phyloP scores from a whole-genome alignment of 2,113 vertebrate genomes.

The Acinonyx jubatus region DNA sequence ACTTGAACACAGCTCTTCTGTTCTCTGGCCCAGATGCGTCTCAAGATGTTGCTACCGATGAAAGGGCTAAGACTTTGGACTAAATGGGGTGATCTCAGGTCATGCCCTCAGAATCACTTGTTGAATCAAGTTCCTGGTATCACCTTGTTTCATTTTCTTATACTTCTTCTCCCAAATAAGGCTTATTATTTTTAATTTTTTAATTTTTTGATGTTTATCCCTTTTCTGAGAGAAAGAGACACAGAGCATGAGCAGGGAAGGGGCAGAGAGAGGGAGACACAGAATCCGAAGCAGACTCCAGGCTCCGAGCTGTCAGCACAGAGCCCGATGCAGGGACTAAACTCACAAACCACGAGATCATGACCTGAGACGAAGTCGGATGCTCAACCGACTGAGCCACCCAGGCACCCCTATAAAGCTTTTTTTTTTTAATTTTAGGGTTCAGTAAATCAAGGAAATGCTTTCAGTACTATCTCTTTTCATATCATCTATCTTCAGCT shows the following conservation, averaged over 20 bases:
- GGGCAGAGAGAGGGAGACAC: no score
- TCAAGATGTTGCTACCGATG: background rate
- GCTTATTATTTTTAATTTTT: background rate
- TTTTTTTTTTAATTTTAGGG: background rate
- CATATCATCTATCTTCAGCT: background rate
- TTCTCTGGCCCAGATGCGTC: background rate
- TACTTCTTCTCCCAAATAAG: conserved; percentile 20
- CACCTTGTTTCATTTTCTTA: background rate
- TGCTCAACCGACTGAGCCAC: no score
- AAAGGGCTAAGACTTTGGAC: background rate
- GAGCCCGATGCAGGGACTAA: no score
- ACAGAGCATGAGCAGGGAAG: no score
- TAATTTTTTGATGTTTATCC: background rate
- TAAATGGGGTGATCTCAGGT: background rate
- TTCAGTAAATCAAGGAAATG: conserved; percentile 31
- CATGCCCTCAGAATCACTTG: background rate
- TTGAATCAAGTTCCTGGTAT: background rate
- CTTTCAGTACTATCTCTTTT: background rate
- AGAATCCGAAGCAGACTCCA: no score
- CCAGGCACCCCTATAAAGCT: no score
- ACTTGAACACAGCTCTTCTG: background rate
- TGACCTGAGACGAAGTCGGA: no score
- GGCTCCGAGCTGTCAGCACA: no score
- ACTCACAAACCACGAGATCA: no score
- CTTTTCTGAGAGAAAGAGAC: no score